phyloP scores from a whole-genome alignment of 2,888 invertebrate genomes.

The Ophion slaviceki region DNA sequence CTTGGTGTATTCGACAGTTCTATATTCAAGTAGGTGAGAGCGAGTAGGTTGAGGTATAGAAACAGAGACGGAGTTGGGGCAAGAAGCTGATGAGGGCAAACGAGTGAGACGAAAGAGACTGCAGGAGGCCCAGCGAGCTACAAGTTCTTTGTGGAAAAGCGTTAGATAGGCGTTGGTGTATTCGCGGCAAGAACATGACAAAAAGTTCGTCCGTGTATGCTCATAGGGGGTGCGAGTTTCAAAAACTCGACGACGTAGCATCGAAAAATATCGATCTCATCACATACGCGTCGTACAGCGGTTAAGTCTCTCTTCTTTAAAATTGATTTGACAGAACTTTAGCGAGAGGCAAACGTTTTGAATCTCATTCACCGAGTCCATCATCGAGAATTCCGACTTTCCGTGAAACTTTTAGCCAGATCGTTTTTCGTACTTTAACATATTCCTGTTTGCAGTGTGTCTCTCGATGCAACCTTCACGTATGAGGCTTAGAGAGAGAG shows the following conservation, averaged over 20 bases:
- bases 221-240: not conserved
- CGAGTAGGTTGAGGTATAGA: constrained; percentile 6
- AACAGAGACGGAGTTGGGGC: constrained; percentile 19
- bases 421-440: not conserved
- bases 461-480: not conserved
- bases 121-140: not conserved
- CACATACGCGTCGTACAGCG: not conserved
- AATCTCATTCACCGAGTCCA: not conserved
- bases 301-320: not conserved
- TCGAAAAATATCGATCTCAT: not conserved
- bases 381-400: constrained; percentile 7
- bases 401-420: constrained; percentile 19
- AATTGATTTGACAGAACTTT: constrained; percentile 28
- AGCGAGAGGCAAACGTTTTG: constrained; percentile 54
- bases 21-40: constrained; percentile 44
- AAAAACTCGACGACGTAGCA: not conserved
- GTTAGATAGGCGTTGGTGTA: too few species aligned
- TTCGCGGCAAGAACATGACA: too few species aligned
- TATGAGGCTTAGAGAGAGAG: not conserved
- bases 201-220: too few species aligned
- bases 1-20: constrained; percentile 68
- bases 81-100: constrained; percentile 24
- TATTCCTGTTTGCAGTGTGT: not conserved
- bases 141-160: not conserved
- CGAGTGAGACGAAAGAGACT: constrained; percentile 23